Percentiles rank a stretch among this genome's conserved stretches.
Evolutionary conservation across 2,888 invertebrate genomes (phyloP).

Genomic region (Philopedon plagiatum): DNA sequence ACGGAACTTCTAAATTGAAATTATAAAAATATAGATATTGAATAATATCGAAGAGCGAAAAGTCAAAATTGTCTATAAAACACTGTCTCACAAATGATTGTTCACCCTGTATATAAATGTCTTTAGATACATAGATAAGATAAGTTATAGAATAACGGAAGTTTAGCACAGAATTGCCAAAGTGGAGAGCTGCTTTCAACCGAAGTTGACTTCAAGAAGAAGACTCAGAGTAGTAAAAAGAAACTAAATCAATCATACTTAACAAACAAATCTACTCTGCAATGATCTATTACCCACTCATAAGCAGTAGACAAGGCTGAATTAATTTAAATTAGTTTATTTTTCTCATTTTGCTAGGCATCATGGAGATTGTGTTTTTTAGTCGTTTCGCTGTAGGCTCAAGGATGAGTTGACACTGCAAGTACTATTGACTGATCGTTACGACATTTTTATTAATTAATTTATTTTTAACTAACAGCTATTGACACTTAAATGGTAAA

Average conservation of each 20-base stretch:
- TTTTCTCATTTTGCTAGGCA: constrained; percentile 51
- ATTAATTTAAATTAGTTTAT: constrained; percentile 53
- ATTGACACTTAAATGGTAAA: not conserved
- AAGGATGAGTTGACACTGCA: constrained; percentile 37
- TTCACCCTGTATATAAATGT: no score
- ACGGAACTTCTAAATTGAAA: no score
- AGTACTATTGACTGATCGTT: not conserved
- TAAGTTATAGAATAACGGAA: no score
- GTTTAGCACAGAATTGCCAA: no score
- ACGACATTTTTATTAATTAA: not conserved
- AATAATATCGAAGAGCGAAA: no score
- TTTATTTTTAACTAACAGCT: not conserved
- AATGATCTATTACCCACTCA: not conserved
- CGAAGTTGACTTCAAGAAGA: no score
- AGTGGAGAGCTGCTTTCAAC: no score
- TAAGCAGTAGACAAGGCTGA: constrained; percentile 50
- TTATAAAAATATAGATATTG: no score
- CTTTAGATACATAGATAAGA: no score
- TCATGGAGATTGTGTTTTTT: constrained; percentile 20
- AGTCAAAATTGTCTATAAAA: no score
- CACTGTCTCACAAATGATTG: no score
- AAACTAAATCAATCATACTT: not conserved
- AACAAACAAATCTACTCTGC: not conserved
- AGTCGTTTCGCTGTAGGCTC: constrained; percentile 45
- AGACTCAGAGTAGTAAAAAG: not conserved